Percentiles rank a stretch among this genome's conserved stretches.
Evolutionary conservation across 2,113 vertebrate genomes (phyloP).

Genomic region (Mohoua ochrocephala): DNA sequence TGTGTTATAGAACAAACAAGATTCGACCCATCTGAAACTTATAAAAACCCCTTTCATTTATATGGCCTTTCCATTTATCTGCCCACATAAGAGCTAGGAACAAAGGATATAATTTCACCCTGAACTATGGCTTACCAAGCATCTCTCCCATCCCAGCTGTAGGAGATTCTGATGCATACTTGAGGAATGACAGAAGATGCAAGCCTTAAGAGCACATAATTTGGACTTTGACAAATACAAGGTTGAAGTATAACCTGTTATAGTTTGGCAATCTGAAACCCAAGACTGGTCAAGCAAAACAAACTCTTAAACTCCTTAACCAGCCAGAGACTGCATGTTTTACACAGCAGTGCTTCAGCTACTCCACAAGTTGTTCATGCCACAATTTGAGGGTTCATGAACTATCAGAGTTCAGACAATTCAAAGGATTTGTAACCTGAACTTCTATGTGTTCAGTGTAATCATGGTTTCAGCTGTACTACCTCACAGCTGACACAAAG

Average conservation of each 20-base stretch:
- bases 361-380: not conserved
- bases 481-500: not conserved
- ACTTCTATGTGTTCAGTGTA: not conserved
- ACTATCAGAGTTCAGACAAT: not conserved
- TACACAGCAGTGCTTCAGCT: not conserved
- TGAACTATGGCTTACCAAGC: not conserved
- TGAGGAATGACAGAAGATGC: not conserved
- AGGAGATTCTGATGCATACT: not conserved
- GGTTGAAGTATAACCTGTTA: not conserved
- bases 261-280: not conserved
- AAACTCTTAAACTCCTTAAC: not conserved
- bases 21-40: not conserved
- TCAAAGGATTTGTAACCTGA: not conserved
- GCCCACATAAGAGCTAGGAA: not conserved
- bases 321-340: not conserved
- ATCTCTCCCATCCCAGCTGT: not conserved
- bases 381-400: not conserved
- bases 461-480: not conserved
- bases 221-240: not conserved
- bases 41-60: not conserved
- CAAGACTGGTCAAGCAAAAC: not conserved
- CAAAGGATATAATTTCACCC: not conserved
- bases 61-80: not conserved
- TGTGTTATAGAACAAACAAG: not conserved
- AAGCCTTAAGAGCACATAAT: not conserved